Conservation (phyloP, 92 coral and sea anemone genomes). For the Heliopora coerulea region DNA sequence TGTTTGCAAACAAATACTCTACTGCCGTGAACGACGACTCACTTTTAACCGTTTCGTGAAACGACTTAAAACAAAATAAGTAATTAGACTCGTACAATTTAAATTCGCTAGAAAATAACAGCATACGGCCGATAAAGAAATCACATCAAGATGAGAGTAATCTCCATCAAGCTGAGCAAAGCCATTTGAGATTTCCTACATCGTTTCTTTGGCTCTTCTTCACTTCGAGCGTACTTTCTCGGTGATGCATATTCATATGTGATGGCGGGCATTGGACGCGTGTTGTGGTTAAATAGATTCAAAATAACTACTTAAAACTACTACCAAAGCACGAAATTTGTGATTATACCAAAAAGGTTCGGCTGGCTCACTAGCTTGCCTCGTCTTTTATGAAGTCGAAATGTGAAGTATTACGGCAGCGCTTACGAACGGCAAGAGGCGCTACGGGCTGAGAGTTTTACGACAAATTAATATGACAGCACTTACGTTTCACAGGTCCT, state of each 20-base stretch:
- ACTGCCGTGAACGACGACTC: background rate
- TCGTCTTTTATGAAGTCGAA: no score
- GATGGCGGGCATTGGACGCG: constrained; percentile 26
- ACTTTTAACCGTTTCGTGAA: background rate
- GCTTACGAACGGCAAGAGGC: background rate
- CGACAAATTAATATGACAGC: background rate
- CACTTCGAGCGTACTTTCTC: constrained; percentile 6
- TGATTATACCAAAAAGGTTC: background rate
- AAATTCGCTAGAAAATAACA: background rate
- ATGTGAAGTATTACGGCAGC: no score
- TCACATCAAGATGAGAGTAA: background rate
- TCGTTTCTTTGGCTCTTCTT: background rate
- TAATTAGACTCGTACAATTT: background rate
- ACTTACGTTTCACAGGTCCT: background rate
- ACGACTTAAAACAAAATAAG: background rate
- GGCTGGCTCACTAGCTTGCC: no score
- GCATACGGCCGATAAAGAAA: background rate
- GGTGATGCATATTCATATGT: constrained; percentile 25
- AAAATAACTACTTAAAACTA: background rate
- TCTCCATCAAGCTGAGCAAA: background rate
- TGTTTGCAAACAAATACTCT: constrained; percentile 35
- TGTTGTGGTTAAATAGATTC: constrained; percentile 10
- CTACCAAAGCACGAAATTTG: background rate
- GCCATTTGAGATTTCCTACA: background rate
- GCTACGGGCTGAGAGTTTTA: background rate